Conservation (phyloP, 2,113 vertebrate genomes). For the Garra rufa region DNA sequence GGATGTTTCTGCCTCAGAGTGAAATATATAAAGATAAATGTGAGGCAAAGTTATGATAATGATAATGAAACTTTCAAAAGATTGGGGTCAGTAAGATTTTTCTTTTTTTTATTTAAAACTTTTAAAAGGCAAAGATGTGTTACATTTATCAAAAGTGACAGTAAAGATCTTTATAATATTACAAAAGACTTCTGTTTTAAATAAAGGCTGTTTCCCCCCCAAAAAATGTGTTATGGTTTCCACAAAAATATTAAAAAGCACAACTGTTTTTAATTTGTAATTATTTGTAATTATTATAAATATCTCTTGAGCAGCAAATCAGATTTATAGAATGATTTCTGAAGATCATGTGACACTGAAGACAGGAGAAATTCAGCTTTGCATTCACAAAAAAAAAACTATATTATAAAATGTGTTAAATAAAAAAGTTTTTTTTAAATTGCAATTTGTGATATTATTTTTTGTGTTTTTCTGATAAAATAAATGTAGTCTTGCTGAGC, state of each 20-base stretch:
- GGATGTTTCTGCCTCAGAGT: not conserved
- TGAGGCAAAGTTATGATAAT: not conserved
- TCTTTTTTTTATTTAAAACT: too few relatives aligned
- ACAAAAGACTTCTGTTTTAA: not conserved
- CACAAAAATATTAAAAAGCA: not conserved
- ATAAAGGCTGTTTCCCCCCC: not conserved
- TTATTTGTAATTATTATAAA: not conserved
- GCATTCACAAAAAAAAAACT: not conserved
- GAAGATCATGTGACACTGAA: not conserved
- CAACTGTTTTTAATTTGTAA: not conserved
- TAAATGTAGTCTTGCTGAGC: too few relatives aligned
- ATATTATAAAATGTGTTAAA: not conserved
- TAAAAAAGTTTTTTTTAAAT: not conserved
- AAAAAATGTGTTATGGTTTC: not conserved
- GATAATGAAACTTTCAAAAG: not conserved
- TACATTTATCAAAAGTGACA: too few relatives aligned
- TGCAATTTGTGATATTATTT: too few relatives aligned
- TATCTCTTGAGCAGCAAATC: not conserved
- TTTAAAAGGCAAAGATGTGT: too few relatives aligned
- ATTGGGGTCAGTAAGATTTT: not conserved
- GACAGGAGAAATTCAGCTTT: not conserved
- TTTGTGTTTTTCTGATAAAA: too few relatives aligned
- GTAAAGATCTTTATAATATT: too few relatives aligned
- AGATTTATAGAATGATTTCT: not conserved
- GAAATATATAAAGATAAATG: not conserved